Percentiles rank a stretch among this genome's conserved stretches.
Conservation (phyloP, 2,113 vertebrate genomes). For the Lucifuga dentata region DNA sequence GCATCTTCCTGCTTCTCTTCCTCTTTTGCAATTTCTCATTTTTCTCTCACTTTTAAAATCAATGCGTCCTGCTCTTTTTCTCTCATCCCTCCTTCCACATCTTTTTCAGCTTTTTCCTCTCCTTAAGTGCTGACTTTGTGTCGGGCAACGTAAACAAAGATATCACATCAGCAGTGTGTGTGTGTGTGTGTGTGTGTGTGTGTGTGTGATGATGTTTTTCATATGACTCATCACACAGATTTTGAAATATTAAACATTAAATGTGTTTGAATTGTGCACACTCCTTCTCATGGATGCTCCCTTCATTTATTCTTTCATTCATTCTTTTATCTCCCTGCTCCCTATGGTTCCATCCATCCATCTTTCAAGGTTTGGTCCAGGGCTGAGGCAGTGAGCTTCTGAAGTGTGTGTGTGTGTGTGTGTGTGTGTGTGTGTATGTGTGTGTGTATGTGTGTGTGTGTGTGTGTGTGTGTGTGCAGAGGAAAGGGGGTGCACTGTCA, state of each 20-base stretch:
- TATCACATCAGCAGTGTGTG: no score
- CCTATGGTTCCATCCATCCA: constrained; percentile 5
- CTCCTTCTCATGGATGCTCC: not conserved
- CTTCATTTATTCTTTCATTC: not conserved
- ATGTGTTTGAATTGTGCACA: no score
- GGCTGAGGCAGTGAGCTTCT: constrained; percentile 32
- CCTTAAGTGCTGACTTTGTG: no score
- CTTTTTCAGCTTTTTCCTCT: no score
- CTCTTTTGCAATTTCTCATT: not conserved
- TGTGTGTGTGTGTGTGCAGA: constrained; percentile 26
- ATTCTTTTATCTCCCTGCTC: constrained; percentile 17
- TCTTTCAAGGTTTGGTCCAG: constrained; percentile 30
- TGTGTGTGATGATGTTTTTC: no score
- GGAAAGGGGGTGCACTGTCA: not conserved
- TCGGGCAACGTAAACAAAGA: no score
- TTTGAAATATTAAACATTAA: no score
- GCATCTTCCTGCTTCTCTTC: not conserved
- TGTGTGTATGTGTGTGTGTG: constrained; percentile 28
- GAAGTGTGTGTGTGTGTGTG: constrained; percentile 34
- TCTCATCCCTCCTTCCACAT: not conserved
- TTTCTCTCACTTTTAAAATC: not conserved
- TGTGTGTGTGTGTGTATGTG: no score
- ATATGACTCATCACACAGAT: no score
- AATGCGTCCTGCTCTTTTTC: not conserved
- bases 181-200: no score